These are phyloP conservation scores for Rhabdomys pumilio DNA, from an alignment of 2,797 vertebrate genomes.

Conservation along the genomic window DNA sequence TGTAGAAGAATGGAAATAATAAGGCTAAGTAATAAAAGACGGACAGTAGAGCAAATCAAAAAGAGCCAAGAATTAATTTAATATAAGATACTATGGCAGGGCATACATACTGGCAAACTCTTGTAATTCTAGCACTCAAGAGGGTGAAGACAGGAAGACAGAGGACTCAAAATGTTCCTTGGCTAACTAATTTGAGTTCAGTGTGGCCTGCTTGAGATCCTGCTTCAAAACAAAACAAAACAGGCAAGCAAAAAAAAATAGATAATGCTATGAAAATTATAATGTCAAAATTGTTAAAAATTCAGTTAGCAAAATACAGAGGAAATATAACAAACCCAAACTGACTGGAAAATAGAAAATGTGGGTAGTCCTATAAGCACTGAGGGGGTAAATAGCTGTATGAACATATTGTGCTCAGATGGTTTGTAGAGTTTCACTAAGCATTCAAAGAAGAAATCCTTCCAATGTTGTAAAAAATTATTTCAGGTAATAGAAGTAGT, in stretches of 20 bases:
- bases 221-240: background rate
- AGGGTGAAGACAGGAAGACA: background rate
- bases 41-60: background rate
- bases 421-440: conserved; percentile 37
- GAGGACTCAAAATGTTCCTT: background rate
- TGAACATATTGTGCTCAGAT: background rate
- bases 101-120: background rate
- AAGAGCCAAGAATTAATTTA: background rate
- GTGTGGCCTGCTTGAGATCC: background rate
- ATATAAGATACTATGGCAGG: background rate
- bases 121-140: background rate
- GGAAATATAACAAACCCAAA: conserved; percentile 31
- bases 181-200: background rate
- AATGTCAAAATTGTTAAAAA: conserved; percentile 11
- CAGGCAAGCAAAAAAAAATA: background rate
- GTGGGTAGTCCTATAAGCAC: background rate
- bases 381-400: conserved; percentile 24
- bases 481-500: conserved; percentile 24
- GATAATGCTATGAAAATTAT: background rate
- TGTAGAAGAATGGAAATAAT: background rate
- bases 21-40: background rate
- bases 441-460: conserved; percentile 32
- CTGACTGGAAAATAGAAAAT: conserved; percentile 42
- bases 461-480: conserved; percentile 13
- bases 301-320: background rate